These are phyloP conservation scores for Oryzias dopingdopingensis DNA, from an alignment of 2,797 vertebrate genomes.

Conservation along the genomic window DNA sequence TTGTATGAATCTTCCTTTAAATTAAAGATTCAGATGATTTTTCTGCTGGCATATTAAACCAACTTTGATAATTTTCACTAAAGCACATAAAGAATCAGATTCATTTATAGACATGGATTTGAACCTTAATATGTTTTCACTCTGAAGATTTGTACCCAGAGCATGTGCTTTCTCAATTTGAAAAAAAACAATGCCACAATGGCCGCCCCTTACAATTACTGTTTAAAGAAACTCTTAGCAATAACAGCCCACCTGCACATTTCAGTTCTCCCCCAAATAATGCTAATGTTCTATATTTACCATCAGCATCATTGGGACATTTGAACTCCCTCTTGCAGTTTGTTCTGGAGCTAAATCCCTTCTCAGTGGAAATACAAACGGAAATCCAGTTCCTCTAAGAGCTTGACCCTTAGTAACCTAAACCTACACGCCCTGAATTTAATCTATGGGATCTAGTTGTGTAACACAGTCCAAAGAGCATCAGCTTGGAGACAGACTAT, in stretches of 20 bases:
- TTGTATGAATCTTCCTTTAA: no score
- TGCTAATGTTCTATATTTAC: constrained; percentile 50
- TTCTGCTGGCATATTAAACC: constrained; percentile 1
- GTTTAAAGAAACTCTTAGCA: constrained; percentile 60
- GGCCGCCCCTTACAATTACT: constrained; percentile 23
- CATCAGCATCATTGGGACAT: constrained; percentile 38
- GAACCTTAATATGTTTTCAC: constrained; percentile 17
- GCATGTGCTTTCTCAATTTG: constrained; percentile 40
- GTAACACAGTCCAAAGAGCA: constrained; percentile 18
- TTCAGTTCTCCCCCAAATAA: constrained; percentile 36
- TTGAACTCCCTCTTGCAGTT: constrained; percentile 20
- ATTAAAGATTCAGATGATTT: no score
- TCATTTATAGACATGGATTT: constrained; percentile 18
- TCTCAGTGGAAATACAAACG: no score
- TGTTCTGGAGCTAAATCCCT: constrained; percentile 23
- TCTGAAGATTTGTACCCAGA: constrained; percentile 41
- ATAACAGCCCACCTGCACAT: constrained; percentile 44
- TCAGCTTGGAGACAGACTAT: constrained; percentile 35
- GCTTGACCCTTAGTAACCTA: constrained; percentile 35
- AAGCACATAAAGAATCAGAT: constrained; percentile 7
- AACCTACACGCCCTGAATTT: constrained; percentile 42
- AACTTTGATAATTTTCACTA: not conserved
- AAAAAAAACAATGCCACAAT: constrained; percentile 37
- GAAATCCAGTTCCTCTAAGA: not conserved
- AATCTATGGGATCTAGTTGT: constrained; percentile 66